Evolutionary conservation across 2,113 vertebrate genomes (phyloP).

Genomic region (Xerus inauris): DNA sequence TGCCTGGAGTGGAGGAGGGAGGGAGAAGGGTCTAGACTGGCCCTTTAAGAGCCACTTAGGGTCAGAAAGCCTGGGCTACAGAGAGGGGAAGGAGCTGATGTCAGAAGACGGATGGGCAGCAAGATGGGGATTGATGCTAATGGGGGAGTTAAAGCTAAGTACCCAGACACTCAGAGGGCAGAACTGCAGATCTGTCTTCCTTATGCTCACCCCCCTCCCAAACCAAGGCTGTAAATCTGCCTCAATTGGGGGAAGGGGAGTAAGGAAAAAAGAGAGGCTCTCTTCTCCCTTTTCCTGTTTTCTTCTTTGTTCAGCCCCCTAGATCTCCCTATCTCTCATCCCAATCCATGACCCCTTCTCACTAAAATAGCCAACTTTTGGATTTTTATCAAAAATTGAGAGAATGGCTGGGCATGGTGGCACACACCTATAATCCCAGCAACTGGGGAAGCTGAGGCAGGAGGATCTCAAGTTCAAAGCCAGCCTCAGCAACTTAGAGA

Average conservation of each 20-base stretch:
- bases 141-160: slow-evolving; percentile 84
- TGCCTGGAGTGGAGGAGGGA: slow-evolving; percentile 22
- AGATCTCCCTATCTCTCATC: slow-evolving; percentile 34
- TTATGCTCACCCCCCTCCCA: slow-evolving; percentile 64
- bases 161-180: slow-evolving; percentile 83
- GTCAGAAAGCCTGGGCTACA: slow-evolving; percentile 80
- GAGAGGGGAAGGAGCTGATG: slow-evolving; percentile 83
- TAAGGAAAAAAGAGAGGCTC: slow-evolving; percentile 60
- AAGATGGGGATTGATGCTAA: slow-evolving; percentile 84
- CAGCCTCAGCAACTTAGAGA: no score
- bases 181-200: slow-evolving; percentile 82
- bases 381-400: slow-evolving; percentile 32
- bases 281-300: slow-evolving; percentile 65
- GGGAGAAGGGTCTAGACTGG: slow-evolving; percentile 67
- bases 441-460: no score
- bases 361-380: slow-evolving; percentile 13
- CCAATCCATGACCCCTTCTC: neutral
- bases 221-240: slow-evolving; percentile 80
- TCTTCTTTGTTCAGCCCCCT: neutral
- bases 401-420: neutral
- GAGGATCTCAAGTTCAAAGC: no score
- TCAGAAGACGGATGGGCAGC: slow-evolving; percentile 82
- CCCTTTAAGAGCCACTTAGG: slow-evolving; percentile 83
- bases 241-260: slow-evolving; percentile 69
- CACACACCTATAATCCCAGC: no score